phyloP scores from a whole-genome alignment of 1,140 invertebrate species.

The Globodera rostochiensis region DNA sequence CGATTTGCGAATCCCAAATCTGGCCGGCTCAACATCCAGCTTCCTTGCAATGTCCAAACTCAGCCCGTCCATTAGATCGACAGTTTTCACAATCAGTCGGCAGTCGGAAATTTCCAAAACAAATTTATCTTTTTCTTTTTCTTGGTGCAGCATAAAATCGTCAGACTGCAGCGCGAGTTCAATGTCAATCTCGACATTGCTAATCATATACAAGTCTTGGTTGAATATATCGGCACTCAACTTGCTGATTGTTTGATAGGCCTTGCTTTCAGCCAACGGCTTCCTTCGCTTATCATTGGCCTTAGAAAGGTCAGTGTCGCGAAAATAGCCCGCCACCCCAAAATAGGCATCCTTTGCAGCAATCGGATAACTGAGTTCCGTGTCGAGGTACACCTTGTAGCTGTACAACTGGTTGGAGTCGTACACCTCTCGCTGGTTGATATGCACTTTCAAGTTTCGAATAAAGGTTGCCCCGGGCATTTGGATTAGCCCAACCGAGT shows the following conservation, averaged over 20 bases:
- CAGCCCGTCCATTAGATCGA: slow-evolving; percentile 30
- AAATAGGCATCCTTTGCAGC: slow-evolving; percentile 5
- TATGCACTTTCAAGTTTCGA: not conserved
- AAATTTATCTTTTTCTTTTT: not conserved
- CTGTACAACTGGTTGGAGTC: slow-evolving; percentile 10
- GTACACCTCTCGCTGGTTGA: slow-evolving; percentile 15
- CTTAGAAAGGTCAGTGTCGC: not conserved
- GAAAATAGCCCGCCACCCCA: not conserved
- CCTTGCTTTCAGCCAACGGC: not conserved
- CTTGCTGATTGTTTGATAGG: slow-evolving; percentile 2
- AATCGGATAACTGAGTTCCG: not conserved
- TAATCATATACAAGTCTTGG: slow-evolving; percentile 11
- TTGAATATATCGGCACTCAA: slow-evolving; percentile 14
- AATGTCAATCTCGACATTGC: slow-evolving; percentile 14
- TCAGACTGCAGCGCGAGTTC: slow-evolving; percentile 2
- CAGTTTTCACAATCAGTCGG: slow-evolving; percentile 12
- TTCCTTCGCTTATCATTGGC: not conserved
- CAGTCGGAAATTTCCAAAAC: not conserved
- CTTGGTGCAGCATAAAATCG: not conserved
- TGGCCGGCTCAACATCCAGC: not conserved
- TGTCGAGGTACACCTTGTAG: slow-evolving; percentile 5
- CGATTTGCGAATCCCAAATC: slow-evolving; percentile 34
- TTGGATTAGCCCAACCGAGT: not conserved
- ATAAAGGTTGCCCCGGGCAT: not conserved
- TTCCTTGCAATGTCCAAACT: slow-evolving; percentile 17